Evolutionary conservation across 2,797 vertebrate species (phyloP), one percentile per base, ranked within the genome.

Genomic region (Spea hammondii): DNA sequence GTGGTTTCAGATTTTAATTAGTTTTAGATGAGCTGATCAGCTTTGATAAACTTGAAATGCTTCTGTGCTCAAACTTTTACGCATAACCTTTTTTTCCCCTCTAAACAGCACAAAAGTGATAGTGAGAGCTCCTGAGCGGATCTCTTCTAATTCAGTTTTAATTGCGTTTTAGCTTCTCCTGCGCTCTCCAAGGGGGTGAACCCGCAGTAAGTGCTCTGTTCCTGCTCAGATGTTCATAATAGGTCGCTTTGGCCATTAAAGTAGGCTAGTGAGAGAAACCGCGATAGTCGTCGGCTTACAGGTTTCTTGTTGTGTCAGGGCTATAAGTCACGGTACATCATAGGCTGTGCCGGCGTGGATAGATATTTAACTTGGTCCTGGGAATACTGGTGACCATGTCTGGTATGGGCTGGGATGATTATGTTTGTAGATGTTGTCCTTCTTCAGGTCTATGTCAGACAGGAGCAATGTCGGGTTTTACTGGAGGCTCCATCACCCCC

Each of bases 11-110:
- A 32, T 74, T 78, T 79, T 79, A 79, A 79, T 79, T 79, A 69
- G 71, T 50, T 69, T 69, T 74, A 74, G 78, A 70, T 64, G 66
- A 62, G 78, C 74, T 74, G 72, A 70, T 68, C 65, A 11, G 65
- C 65, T 79, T 79, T 79, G 78, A 79, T 79, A 74, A 74, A 79
- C 54, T 74, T 5, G 72, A 67, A 79, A 55, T n/a, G 62, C 51
- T 57, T 55, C 32, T 60, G 54, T n/a, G 47, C 72, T 59, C 53
- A 79, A 66, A 10, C 51, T 74, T 65, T 60, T 54, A 66, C 69
- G 13, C 65, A 4, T 60, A 74, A 68, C 65, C 17, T 60, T 53
- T 69, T 45, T 51, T 51, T 32, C 67, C 53, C 7, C 46, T 68
- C 54, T 79, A 65, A 49, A 79, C 50, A 59, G 67, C 71, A 68